Base-by-base conservation (phyloP, 2,888 invertebrate species). In the Alcis repandata region DNA sequence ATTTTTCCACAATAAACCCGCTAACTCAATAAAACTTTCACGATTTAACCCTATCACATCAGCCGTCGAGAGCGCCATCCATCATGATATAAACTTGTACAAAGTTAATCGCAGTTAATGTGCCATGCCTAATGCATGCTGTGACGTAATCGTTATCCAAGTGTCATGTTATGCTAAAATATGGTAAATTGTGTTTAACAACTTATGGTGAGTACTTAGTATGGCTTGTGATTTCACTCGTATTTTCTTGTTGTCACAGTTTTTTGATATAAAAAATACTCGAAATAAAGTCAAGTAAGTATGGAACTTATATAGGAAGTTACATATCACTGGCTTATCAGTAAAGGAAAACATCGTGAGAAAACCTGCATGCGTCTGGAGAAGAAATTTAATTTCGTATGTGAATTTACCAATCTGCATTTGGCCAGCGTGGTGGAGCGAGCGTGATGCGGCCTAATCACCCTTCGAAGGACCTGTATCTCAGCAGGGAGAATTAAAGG, bases 61-160 rank as follows among this genome's bases (percentile, higher is more conserved):
- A 56, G 52, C 62, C 62, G 48, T 54, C 43, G 27, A 15, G 15
- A 10, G 49, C n/a, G n/a, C 17, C 73, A 74, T 75, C 70, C 68
- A 74, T 75, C 75, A 74, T 63, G 51, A 56, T 43, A 61, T 40
- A 22, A 63, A 61, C 57, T 61, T 66, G 57, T 62, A 40, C 52
- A 58, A 69, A 74, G 77, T 77, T 79, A 79, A 79, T 79, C 78
- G 73, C 69, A 71, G 77, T 73, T 80, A 82, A 84, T 84, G 84
- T 83, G 79, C 69, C 83, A 78, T 77, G 75, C 69, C 79, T 84
- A 81, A 83, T 80, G 78, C 68, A 73, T 46, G 65, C 61, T 32
- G 56, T 69, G 59, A 48, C 59, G 27, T 59, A 46, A 41, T 53
- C 63, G 58, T 15, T 53, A 53, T 52, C 52, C 27, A 13, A 11